These are phyloP conservation scores for Scaptomyza montana DNA, from an alignment of 1,140 invertebrate genomes.

Conservation along the genomic window DNA sequence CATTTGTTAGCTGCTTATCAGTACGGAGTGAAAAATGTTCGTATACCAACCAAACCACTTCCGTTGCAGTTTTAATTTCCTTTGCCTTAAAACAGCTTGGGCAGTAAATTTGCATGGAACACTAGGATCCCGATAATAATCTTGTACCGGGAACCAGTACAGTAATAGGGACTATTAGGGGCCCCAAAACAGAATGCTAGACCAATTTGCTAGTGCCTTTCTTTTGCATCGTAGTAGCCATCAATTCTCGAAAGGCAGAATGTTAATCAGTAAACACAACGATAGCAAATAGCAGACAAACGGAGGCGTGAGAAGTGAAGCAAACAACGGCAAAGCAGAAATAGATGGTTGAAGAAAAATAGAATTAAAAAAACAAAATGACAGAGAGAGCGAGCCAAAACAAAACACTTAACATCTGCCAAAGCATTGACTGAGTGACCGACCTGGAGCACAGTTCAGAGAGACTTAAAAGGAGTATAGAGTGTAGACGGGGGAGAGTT, in stretches of 20 bases:
- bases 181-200: slow-evolving; percentile 22
- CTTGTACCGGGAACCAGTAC: background rate
- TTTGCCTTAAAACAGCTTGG: background rate
- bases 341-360: slow-evolving; percentile 1
- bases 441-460: slow-evolving; percentile 57
- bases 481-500: background rate
- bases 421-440: slow-evolving; percentile 74
- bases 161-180: background rate
- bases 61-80: slow-evolving; percentile 55
- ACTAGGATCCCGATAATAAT: slow-evolving; percentile 2
- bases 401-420: slow-evolving; percentile 67
- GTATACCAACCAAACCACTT: slow-evolving; percentile 21
- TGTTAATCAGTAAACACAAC: slow-evolving; percentile 55
- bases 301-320: background rate
- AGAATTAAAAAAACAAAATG: slow-evolving; percentile 6
- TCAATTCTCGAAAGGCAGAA: slow-evolving; percentile 33
- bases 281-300: slow-evolving; percentile 28
- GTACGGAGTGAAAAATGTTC: slow-evolving; percentile 1
- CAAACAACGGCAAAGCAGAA: slow-evolving; percentile 14
- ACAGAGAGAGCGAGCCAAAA: slow-evolving; percentile 40
- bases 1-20: slow-evolving; percentile 34
- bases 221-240: slow-evolving; percentile 3
- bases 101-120: background rate
- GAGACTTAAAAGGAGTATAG: too few species aligned
- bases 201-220: slow-evolving; percentile 32